A percentile compares a stretch with the other conserved stretches of the same genome.
phyloP scores from a whole-genome alignment of 2,888 invertebrate species.

The Scaptomyza polygonia region DNA sequence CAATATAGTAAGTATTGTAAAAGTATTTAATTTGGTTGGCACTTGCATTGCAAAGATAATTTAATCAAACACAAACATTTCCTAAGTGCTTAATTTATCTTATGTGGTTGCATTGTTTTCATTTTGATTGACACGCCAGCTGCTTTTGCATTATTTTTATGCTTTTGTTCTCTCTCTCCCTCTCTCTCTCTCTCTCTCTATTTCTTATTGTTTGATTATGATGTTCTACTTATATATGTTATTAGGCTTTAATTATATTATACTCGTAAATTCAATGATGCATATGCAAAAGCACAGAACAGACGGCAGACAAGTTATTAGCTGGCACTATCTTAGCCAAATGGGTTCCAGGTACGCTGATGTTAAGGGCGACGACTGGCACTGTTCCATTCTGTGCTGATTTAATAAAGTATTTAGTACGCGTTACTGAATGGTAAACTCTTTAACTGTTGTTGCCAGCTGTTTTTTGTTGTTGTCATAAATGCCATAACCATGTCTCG shows the following conservation, averaged over 20 bases:
- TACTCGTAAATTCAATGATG: constrained; percentile 18
- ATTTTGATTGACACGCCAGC: constrained; percentile 68
- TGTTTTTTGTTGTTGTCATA: constrained; percentile 59
- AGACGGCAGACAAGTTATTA: constrained; percentile 31
- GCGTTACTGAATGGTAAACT: constrained; percentile 38
- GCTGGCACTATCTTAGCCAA: constrained; percentile 25
- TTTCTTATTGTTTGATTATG: constrained; percentile 36
- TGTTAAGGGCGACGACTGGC: constrained; percentile 56
- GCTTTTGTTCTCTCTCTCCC: not conserved
- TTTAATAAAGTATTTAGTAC: constrained; percentile 16
- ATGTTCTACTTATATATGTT: constrained; percentile 46
- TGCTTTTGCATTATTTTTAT: constrained; percentile 46
- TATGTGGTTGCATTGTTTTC: constrained; percentile 47
- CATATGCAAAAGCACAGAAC: constrained; percentile 27
- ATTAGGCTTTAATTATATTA: constrained; percentile 23
- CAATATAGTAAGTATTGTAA: constrained; percentile 27
- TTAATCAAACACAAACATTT: constrained; percentile 53
- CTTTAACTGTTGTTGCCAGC: constrained; percentile 45
- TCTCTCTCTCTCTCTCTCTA: too few relatives aligned
- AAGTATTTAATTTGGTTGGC: constrained; percentile 51
- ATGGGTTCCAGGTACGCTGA: constrained; percentile 40
- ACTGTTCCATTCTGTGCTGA: constrained; percentile 15
- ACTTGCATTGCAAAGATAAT: constrained; percentile 25
- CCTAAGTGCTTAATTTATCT: constrained; percentile 58
- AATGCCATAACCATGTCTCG: constrained; percentile 20